Evolutionary conservation across 1,140 invertebrate genomes (phyloP).

Genomic region (Penaeus vannamei): DNA sequence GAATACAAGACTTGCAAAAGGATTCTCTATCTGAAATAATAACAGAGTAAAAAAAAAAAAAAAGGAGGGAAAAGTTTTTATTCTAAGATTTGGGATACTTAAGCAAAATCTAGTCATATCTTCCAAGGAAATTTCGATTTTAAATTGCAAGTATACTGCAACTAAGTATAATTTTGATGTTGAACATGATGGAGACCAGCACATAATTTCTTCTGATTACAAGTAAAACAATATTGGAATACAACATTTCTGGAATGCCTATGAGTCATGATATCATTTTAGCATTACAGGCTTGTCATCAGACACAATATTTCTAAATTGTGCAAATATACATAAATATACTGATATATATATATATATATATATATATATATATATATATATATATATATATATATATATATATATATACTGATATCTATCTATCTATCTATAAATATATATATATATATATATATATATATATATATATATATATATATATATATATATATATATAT

Average conservation of each 20-base stretch:
- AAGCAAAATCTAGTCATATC: too few relatives aligned
- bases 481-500: too few relatives aligned
- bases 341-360: background rate
- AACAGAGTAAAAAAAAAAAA: background rate
- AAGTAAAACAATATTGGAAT: too few relatives aligned
- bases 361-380: background rate
- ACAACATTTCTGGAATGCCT: too few relatives aligned
- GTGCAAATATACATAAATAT: background rate
- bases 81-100: too few relatives aligned
- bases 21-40: slow-evolving; percentile 53
- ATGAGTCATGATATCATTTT: background rate
- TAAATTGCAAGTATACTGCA: too few relatives aligned
- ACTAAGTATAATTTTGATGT: too few relatives aligned
- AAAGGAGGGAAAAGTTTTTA: background rate
- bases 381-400: background rate
- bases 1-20: slow-evolving; percentile 54
- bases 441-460: background rate
- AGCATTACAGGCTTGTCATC: background rate
- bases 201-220: too few relatives aligned
- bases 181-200: too few relatives aligned
- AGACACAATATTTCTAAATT: background rate
- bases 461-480: background rate
- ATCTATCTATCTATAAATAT: background rate
- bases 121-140: too few relatives aligned
- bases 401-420: background rate